Base-by-base conservation (phyloP, 2,888 invertebrate genomes). In the Pachydiplax longipennis region DNA sequence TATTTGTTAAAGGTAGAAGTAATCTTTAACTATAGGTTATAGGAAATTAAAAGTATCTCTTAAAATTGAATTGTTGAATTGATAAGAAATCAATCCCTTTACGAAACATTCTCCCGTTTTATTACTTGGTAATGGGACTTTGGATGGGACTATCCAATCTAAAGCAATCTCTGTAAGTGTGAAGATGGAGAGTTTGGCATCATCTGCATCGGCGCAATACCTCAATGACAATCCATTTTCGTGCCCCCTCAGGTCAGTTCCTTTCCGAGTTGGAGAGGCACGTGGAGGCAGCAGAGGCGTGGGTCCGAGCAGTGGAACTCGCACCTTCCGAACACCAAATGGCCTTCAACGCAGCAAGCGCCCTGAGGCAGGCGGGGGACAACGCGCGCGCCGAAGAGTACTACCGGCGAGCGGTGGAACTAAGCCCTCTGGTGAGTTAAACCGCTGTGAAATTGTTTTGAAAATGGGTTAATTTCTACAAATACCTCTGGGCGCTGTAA, bases 271-370 rank as follows among this genome's bases (percentile, higher is more conserved):
- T 97, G 93, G 96, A 96, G 31, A 95, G 98, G 87, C 95, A 97
- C 93, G 95, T 96, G 65, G 98, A 99, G 93, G 97, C 99, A 10
- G 97, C 98, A 0, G 96, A 96, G 91, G 96, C 97, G 93, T 96
- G 98, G 93, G 95, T 97, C 90, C 95, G 96, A 91, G 98, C 98
- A 0, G 97, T 98, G 0, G 96, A 97, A 92, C 94, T 98, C 91
- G 95, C 96, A 83, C 97, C 98, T 0, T 95, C 95, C 61, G 98
- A 98, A 93, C 97, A 98, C 94, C 97, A 97, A 91, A 95, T 98
- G 82, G 96, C 97, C 40, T 97, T 98, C 91, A 97, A 97, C 58
- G 98, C 98, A 25, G 99, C 99, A 61, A 97, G 98, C 48, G 97
- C 98, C 0, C 95, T 98, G 92, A 95, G 98, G 90, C 97, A 98